Conservation (phyloP, 2,113 vertebrate genomes). For the Mastomys coucha region DNA sequence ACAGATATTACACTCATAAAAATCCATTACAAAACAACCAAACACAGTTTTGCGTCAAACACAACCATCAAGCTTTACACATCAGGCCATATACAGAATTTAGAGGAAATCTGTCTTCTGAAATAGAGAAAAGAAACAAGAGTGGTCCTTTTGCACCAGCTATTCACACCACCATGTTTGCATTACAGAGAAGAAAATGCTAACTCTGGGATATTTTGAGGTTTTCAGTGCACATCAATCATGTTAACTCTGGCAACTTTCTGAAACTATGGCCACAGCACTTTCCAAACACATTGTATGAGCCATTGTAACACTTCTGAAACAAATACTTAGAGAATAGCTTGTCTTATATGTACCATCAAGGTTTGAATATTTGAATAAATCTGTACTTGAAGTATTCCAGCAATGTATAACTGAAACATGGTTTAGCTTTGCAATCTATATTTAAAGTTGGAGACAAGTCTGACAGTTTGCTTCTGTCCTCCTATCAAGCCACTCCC, state of each 20-base stretch:
- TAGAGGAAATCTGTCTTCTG: background rate
- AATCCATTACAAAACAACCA: background rate
- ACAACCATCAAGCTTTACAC: background rate
- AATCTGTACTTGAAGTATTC: background rate
- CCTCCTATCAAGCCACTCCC: background rate
- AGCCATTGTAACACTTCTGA: background rate
- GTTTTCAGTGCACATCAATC: conserved; percentile 16
- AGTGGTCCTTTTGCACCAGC: accelerated
- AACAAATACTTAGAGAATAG: background rate
- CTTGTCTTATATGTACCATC: background rate
- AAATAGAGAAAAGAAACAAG: conserved; percentile 27
- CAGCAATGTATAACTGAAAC: background rate
- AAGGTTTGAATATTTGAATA: background rate
- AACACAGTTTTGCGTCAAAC: background rate
- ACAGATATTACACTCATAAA: background rate
- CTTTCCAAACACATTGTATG: background rate
- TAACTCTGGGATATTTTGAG: background rate
- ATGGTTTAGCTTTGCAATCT: no score
- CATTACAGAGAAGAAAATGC: background rate
- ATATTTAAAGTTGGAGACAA: no score
- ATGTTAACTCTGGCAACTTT: background rate
- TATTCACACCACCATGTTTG: background rate
- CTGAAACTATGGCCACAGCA: background rate
- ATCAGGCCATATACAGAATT: background rate
- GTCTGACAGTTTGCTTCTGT: background rate